Evolutionary conservation across 2,113 vertebrate species (phyloP), one percentile per base, ranked within the genome.

Genomic region (Ia io): DNA sequence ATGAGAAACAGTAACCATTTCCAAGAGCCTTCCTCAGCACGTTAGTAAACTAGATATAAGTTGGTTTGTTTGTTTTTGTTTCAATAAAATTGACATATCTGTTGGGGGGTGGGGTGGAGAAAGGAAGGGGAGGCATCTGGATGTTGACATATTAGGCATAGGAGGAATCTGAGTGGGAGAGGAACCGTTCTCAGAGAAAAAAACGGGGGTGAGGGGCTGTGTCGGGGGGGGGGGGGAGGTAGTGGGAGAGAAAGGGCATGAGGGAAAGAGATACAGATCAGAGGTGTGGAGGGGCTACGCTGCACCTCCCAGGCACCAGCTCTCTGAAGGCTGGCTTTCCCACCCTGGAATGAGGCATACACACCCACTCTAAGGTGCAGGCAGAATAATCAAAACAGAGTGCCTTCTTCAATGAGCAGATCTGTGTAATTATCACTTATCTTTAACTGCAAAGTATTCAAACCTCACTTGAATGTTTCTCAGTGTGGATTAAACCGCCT

Each of bases 111-210:
- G 17, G 42, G 11, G 10, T 59, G 42, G 73, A 53, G n/a, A 93
- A 87, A 90, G 74, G 44, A 87, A 97, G 37, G 53, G 69, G 87
- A 74, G 94, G 76, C 80, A 96, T 30, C 76, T 93, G 90, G 42
- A 67, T 63, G 30, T 56, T 56, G 61, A 84, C 51, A 37, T 22
- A 78, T 30, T 25, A 82, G 70, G 49, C 32, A 71, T 0, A 77
- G 80, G 53, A 95, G 59, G 63, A 76, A 84, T 37, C 32, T n/a
- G 70, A 89, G 59, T 35, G 32, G 56, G 90, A 91, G 37, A 91
- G 35, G 92, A 79, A 59, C 67, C 5, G 17, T 0, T 22, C 47
- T 53, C 0, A n/a, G 65, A 84, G 67, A 16, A 67, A 28, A 63
- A 93, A 51, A 56, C 69, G 25, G 0, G 22, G 37, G 37, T 37